Conservation (phyloP, 2,113 vertebrate species). For the Grantiella picta region DNA sequence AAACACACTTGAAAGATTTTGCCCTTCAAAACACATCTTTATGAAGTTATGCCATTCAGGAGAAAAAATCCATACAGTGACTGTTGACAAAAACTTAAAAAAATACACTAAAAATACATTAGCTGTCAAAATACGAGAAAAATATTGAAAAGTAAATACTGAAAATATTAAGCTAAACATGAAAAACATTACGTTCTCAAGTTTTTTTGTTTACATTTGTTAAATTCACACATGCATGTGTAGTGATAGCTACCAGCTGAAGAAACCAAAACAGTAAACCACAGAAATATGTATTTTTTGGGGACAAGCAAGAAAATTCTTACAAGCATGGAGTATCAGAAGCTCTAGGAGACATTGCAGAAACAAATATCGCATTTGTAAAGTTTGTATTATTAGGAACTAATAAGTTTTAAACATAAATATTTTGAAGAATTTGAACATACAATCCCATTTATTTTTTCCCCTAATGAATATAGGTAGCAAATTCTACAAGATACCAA, state of each 20-base stretch:
- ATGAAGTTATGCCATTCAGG: neutral
- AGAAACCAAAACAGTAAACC: neutral
- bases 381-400: neutral
- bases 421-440: neutral
- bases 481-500: neutral
- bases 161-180: neutral
- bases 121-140: neutral
- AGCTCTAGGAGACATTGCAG: neutral
- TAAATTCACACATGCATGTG: neutral
- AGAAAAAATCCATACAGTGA: neutral
- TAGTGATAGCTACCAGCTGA: neutral
- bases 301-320: neutral
- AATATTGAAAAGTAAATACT: neutral
- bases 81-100: neutral
- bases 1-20: neutral
- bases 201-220: neutral
- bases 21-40: neutral
- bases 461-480: neutral
- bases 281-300: accelerated
- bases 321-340: neutral
- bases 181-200: neutral
- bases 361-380: neutral
- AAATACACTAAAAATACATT: neutral
- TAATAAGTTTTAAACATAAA: neutral
- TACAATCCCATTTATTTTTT: neutral